Conservation (phyloP, 2,888 invertebrate species). For the Falcaria lacertinaria region DNA sequence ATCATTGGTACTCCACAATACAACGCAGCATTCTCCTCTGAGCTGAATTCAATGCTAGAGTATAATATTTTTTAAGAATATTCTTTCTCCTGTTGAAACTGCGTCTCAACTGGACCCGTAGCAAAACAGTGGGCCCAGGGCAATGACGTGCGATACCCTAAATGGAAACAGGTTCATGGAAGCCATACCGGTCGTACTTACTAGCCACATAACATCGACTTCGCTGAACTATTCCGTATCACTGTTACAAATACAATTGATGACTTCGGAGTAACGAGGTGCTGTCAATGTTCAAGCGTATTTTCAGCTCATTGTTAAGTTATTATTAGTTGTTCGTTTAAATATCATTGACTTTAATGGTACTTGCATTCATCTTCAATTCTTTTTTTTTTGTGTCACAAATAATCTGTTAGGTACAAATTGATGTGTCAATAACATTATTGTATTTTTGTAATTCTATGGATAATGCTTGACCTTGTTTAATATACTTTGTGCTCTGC, state of each 20-base stretch:
- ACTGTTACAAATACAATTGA: conserved; percentile 7
- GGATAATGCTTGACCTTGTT: too few relatives aligned
- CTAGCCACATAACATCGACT: conserved; percentile 17
- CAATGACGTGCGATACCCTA: conserved; percentile 34
- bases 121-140: conserved; percentile 27
- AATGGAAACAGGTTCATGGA: conserved; percentile 32
- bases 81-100: conserved; percentile 20
- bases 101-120: conserved; percentile 28
- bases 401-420: too few relatives aligned
- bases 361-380: too few relatives aligned
- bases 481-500: too few relatives aligned
- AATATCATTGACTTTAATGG: too few relatives aligned
- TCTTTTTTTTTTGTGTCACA: too few relatives aligned
- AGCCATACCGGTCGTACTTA: conserved; percentile 23
- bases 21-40: too few relatives aligned
- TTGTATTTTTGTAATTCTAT: too few relatives aligned
- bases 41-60: too few relatives aligned
- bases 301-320: neutral
- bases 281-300: neutral
- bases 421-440: too few relatives aligned
- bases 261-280: conserved; percentile 2
- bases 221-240: conserved; percentile 20
- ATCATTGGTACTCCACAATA: too few relatives aligned
- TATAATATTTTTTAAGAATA: conserved; percentile 6
- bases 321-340: too few relatives aligned